Evolutionary conservation across 2,797 vertebrate species (phyloP).

Genomic region (Acrocephalus scirpaceus): DNA sequence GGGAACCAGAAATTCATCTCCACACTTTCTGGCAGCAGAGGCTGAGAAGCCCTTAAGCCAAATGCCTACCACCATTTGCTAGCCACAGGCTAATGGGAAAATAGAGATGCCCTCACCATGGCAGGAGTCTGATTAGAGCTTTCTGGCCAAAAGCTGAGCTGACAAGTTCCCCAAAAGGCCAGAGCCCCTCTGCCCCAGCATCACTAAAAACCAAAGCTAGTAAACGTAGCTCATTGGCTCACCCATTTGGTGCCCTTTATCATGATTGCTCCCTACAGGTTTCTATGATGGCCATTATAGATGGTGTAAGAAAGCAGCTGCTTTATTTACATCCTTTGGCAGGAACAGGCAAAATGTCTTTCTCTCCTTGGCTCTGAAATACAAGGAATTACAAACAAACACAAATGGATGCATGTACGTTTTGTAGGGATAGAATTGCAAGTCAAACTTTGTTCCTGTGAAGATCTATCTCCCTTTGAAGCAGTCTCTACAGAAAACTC

Average conservation of each 20-base stretch:
- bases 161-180: background rate
- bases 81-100: background rate
- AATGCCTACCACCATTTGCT: background rate
- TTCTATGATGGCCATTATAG: background rate
- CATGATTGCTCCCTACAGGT: background rate
- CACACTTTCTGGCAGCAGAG: background rate
- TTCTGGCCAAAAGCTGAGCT: background rate
- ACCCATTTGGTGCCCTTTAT: background rate
- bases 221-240: background rate
- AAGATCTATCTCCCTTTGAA: background rate
- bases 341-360: background rate
- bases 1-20: background rate
- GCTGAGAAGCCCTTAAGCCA: background rate
- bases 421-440: background rate
- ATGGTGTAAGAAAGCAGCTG: background rate
- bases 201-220: background rate
- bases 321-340: background rate
- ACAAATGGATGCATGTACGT: background rate
- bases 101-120: accelerated
- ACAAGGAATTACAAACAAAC: background rate
- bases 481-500: background rate
- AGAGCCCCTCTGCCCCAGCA: background rate
- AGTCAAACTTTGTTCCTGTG: background rate
- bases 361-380: background rate
- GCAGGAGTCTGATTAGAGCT: background rate